phyloP scores from a whole-genome alignment of 2,888 invertebrate species.

The Caenorhabditis sulstoni region DNA sequence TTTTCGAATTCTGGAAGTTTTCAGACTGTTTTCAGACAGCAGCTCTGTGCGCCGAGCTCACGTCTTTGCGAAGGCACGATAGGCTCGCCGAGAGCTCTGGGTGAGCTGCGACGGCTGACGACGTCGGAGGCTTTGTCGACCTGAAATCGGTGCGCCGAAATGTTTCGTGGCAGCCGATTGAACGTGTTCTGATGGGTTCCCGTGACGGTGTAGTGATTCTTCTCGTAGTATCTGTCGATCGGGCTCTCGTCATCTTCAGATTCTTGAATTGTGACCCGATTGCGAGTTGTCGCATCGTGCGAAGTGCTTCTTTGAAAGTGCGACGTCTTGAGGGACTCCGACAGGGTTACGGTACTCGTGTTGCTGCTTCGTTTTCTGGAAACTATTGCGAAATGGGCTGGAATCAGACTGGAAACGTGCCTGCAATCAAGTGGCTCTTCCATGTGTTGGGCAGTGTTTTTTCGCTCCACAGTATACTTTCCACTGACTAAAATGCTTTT shows the following conservation, averaged over 20 bases:
- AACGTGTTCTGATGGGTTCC: conserved; percentile 27
- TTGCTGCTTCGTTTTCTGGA: conserved; percentile 14
- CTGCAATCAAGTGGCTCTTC: conserved; percentile 1
- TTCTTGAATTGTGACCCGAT: conserved; percentile 31
- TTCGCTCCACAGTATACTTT: conserved; percentile 25
- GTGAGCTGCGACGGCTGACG: conserved; percentile 21
- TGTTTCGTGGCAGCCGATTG: conserved; percentile 21
- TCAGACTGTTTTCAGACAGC: background rate
- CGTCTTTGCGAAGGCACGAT: conserved; percentile 23
- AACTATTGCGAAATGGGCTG: too few species aligned
- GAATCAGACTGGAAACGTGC: too few species aligned
- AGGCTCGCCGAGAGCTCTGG: background rate
- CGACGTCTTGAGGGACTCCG: conserved; percentile 20
- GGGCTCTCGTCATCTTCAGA: background rate
- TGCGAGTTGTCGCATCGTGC: conserved; percentile 1
- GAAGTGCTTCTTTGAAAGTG: conserved; percentile 21
- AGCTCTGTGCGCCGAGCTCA: too few species aligned
- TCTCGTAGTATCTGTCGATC: conserved; percentile 15
- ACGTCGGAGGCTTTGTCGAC: conserved; percentile 39
- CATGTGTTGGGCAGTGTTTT: conserved; percentile 26
- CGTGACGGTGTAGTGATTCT: conserved; percentile 49
- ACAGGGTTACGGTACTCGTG: conserved; percentile 16
- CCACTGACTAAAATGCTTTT: conserved; percentile 7
- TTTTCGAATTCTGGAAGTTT: conserved; percentile 62
- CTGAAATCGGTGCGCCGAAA: conserved; percentile 38